A percentile compares a stretch with the other conserved stretches of the same genome.
phyloP scores from a whole-genome alignment of 1,140 invertebrate genomes.

The Orussus abietinus region DNA sequence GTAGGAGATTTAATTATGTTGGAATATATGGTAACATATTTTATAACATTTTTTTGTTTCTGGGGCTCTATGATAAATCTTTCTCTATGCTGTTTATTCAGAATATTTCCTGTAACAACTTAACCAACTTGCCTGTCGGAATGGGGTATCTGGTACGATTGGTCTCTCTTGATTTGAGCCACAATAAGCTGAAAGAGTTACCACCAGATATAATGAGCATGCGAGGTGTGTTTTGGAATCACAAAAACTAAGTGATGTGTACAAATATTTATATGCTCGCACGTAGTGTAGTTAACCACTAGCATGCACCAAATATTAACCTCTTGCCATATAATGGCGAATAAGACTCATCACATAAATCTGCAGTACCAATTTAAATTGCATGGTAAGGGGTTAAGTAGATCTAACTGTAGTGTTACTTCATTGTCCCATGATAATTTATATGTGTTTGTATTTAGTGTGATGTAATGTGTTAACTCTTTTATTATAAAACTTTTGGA shows the following conservation, averaged over 20 bases:
- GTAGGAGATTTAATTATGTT: slow-evolving; percentile 74
- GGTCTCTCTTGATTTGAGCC: slow-evolving; percentile 56
- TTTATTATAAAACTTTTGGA: too few relatives aligned
- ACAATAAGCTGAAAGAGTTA: slow-evolving; percentile 57
- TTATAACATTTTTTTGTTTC: slow-evolving; percentile 11
- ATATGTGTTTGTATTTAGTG: too few relatives aligned
- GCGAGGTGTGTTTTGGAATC: slow-evolving; percentile 48
- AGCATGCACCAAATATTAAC: too few relatives aligned
- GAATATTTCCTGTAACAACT: slow-evolving; percentile 62
- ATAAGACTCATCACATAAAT: too few relatives aligned
- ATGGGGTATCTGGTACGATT: slow-evolving; percentile 61
- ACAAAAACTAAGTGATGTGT: too few relatives aligned
- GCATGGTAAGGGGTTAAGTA: too few relatives aligned
- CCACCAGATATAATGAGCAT: slow-evolving; percentile 60
- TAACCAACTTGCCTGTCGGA: slow-evolving; percentile 55
- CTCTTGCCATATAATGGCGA: too few relatives aligned
- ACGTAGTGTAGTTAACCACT: background rate
- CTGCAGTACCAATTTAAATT: too few relatives aligned
- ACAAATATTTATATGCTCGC: too few relatives aligned
- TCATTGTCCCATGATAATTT: too few relatives aligned
- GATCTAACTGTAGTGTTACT: too few relatives aligned
- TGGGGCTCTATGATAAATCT: slow-evolving; percentile 3
- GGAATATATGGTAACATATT: slow-evolving; percentile 58
- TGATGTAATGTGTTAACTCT: too few relatives aligned
- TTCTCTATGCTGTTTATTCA: slow-evolving; percentile 34